Percentiles rank a stretch among this genome's conserved stretches.
These are phyloP conservation scores for Isaurus tuberculatus DNA, from an alignment of 92 coral and sea anemone genomes.

Conservation along the genomic window DNA sequence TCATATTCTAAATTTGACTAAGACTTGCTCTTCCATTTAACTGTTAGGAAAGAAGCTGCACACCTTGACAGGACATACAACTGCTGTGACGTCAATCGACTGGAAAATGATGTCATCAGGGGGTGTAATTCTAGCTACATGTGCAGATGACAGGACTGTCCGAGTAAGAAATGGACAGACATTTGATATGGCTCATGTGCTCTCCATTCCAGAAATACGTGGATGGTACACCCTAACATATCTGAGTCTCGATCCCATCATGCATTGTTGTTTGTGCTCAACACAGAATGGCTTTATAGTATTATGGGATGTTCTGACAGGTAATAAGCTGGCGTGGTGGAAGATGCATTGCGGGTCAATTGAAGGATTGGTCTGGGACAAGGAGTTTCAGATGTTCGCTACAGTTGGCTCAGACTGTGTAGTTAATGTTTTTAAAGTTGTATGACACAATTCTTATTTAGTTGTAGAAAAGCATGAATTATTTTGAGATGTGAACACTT, in stretches of 20 bases:
- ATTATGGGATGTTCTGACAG: slow-evolving; percentile 84
- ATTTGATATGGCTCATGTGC: slow-evolving; percentile 61
- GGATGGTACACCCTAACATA: slow-evolving; percentile 93
- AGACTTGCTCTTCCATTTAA: neutral
- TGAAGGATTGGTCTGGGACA: slow-evolving; percentile 83
- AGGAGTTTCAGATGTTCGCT: slow-evolving; percentile 69
- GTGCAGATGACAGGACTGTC: slow-evolving; percentile 92
- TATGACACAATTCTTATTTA: too few species aligned
- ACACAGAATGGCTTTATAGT: slow-evolving; percentile 88
- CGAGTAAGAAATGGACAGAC: slow-evolving; percentile 68
- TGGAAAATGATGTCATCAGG: slow-evolving; percentile 76
- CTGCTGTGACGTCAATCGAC: slow-evolving; percentile 90
- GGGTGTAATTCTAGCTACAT: slow-evolving; percentile 70
- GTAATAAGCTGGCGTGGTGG: slow-evolving; percentile 71
- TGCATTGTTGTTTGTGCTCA: slow-evolving; percentile 83
- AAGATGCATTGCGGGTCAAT: slow-evolving; percentile 89
- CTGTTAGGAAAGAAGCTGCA: slow-evolving; percentile 70
- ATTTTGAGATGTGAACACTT: too few species aligned
- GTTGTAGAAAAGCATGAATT: too few species aligned
- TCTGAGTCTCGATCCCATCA: slow-evolving; percentile 76
- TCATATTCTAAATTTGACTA: neutral
- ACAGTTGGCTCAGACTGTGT: slow-evolving; percentile 90
- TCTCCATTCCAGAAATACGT: slow-evolving; percentile 65
- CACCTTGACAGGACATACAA: slow-evolving; percentile 83
- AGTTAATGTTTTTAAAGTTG: slow-evolving; percentile 61